These are phyloP conservation scores for Apotomis turbidana DNA, from an alignment of 2,888 invertebrate species.

Conservation along the genomic window DNA sequence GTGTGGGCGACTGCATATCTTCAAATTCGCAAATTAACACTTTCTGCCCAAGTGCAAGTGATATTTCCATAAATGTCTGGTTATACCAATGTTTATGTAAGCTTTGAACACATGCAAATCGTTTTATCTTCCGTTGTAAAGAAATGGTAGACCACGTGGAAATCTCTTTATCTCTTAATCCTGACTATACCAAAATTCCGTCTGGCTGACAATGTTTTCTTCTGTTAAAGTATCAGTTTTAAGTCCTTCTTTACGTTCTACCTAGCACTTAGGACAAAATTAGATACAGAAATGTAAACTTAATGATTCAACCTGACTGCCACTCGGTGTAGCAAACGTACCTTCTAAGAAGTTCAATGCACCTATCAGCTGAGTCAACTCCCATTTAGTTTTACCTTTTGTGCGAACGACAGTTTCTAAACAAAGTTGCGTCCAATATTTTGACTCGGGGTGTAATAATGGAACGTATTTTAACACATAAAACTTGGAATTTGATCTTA, in stretches of 20 bases:
- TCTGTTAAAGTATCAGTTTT: too few species aligned
- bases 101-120: background rate
- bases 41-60: conserved; percentile 64
- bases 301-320: conserved; percentile 50
- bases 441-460: conserved; percentile 57
- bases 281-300: conserved; percentile 13
- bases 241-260: too few species aligned
- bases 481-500: conserved; percentile 22
- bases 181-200: too few species aligned
- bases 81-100: conserved; percentile 16
- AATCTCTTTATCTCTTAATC: too few species aligned
- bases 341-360: conserved; percentile 73
- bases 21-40: conserved; percentile 76
- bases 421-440: conserved; percentile 70
- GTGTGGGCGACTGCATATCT: conserved; percentile 74
- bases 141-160: too few species aligned
- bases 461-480: conserved; percentile 26
- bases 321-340: conserved; percentile 54
- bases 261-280: background rate
- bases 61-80: conserved; percentile 54
- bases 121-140: background rate
- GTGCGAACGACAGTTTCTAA: conserved; percentile 56
- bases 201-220: too few species aligned
- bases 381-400: conserved; percentile 56
- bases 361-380: conserved; percentile 77